These are phyloP conservation scores for Iguana delicatissima DNA, from an alignment of 2,797 vertebrate genomes.

Conservation along the genomic window DNA sequence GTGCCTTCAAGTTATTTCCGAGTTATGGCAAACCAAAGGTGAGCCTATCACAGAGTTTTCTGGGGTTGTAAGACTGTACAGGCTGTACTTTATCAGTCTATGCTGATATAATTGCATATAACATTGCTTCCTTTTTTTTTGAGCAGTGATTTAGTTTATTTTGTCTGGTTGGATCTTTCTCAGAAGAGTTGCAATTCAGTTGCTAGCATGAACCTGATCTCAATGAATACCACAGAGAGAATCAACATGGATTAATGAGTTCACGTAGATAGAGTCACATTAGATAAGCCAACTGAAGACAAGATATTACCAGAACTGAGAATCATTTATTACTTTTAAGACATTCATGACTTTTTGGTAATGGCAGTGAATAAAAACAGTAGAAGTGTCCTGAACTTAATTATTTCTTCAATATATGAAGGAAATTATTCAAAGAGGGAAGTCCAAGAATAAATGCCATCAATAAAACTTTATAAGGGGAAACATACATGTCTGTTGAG, in stretches of 20 bases:
- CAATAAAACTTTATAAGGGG: constrained; percentile 5
- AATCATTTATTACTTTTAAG: constrained; percentile 26
- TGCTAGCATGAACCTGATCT: constrained; percentile 15
- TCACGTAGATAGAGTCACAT: not conserved
- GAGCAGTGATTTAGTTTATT: not conserved
- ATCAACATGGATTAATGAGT: not conserved
- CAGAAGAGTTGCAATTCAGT: not conserved
- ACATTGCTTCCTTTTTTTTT: not conserved
- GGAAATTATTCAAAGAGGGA: constrained; percentile 11
- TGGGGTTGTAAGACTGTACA: too few relatives aligned
- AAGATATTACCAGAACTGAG: not conserved
- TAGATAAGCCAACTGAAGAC: constrained; percentile 21
- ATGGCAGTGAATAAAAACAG: constrained; percentile 18
- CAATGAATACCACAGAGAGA: constrained; percentile 1
- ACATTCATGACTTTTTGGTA: not conserved
- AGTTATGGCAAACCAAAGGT: too few relatives aligned
- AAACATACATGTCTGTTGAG: not conserved
- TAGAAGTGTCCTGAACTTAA: constrained; percentile 13
- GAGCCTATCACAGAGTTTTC: too few relatives aligned
- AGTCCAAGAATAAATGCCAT: not conserved
- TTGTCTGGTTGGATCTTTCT: not conserved
- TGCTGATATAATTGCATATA: not conserved
- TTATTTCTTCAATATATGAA: not conserved
- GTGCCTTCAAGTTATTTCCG: too few relatives aligned
- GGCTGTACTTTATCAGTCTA: not conserved